These are phyloP conservation scores for Sitta europaea DNA, from an alignment of 2,113 vertebrate species.

Conservation along the genomic window DNA sequence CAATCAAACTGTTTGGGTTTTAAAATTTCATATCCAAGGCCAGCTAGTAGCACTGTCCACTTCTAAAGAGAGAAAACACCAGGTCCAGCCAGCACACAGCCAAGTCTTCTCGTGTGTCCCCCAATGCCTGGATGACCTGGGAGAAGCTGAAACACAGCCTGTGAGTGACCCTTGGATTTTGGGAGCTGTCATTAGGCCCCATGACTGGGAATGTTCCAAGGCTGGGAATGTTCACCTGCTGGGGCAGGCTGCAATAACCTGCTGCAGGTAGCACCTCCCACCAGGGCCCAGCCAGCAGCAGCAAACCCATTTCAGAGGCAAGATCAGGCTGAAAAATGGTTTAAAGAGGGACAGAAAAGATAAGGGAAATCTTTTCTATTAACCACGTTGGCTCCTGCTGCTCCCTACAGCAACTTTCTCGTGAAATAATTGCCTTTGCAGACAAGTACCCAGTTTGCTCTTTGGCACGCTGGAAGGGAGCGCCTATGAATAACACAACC, in stretches of 20 bases:
- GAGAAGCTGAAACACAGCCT: accelerated
- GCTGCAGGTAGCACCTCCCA: not conserved
- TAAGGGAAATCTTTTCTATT: not conserved
- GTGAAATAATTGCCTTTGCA: conserved; percentile 61
- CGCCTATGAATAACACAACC: conserved; percentile 3
- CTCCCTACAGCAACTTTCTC: conserved; percentile 56
- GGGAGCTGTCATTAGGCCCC: not conserved
- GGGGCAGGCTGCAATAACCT: not conserved
- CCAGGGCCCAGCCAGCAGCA: not conserved
- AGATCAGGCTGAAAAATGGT: not conserved
- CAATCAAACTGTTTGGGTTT: not conserved
- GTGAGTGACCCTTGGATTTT: not conserved
- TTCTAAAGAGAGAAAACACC: not conserved
- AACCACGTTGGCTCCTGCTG: conserved; percentile 26
- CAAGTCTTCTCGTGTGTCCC: accelerated
- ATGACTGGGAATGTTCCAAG: accelerated
- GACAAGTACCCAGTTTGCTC: conserved; percentile 49
- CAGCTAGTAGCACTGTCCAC: not conserved
- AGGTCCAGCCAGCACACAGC: not conserved
- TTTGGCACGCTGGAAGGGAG: conserved; percentile 55
- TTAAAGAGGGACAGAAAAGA: not conserved
- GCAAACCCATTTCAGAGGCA: not conserved
- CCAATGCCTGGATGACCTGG: not conserved
- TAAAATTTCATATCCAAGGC: not conserved
- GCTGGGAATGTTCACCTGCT: not conserved